Percentiles rank a stretch among this genome's conserved stretches.
Evolutionary conservation across 2,888 invertebrate genomes (phyloP).

Genomic region (Latheticus oryzae): DNA sequence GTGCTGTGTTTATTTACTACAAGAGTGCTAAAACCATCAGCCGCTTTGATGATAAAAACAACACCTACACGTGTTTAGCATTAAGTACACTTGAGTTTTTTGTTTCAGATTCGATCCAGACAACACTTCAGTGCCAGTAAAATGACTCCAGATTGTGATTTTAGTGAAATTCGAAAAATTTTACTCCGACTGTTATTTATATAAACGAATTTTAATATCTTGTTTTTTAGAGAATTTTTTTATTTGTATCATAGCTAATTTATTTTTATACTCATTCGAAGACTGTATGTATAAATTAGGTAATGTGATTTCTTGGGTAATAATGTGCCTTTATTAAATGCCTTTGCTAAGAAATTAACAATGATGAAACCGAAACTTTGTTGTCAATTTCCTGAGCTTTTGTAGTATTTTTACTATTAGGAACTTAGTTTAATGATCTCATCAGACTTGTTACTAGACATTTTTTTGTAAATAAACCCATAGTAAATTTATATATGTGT

Average conservation of each 20-base stretch:
- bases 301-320: slow-evolving; percentile 20
- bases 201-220: slow-evolving; percentile 34
- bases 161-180: slow-evolving; percentile 37
- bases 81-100: slow-evolving; percentile 23
- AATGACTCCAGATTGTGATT: slow-evolving; percentile 35
- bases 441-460: slow-evolving; percentile 30
- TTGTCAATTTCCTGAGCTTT: neutral
- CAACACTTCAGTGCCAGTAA: slow-evolving; percentile 24
- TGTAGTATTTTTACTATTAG: slow-evolving; percentile 11
- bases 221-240: slow-evolving; percentile 29
- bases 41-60: slow-evolving; percentile 28
- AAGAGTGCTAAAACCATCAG: slow-evolving; percentile 32
- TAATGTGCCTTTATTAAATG: slow-evolving; percentile 29
- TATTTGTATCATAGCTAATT: slow-evolving; percentile 29
- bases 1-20: slow-evolving; percentile 19
- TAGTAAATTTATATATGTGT: slow-evolving; percentile 16
- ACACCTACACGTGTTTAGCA: slow-evolving; percentile 31
- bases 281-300: slow-evolving; percentile 30
- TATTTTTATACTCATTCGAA: slow-evolving; percentile 36
- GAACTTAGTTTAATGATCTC: slow-evolving; percentile 37
- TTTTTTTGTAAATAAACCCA: slow-evolving; percentile 37
- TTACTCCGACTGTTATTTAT: slow-evolving; percentile 33
- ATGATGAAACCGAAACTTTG: neutral
- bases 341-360: too few relatives aligned
- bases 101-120: slow-evolving; percentile 30